phyloP scores from a whole-genome alignment of 2,113 vertebrate species.

The Syngnathus floridae region DNA sequence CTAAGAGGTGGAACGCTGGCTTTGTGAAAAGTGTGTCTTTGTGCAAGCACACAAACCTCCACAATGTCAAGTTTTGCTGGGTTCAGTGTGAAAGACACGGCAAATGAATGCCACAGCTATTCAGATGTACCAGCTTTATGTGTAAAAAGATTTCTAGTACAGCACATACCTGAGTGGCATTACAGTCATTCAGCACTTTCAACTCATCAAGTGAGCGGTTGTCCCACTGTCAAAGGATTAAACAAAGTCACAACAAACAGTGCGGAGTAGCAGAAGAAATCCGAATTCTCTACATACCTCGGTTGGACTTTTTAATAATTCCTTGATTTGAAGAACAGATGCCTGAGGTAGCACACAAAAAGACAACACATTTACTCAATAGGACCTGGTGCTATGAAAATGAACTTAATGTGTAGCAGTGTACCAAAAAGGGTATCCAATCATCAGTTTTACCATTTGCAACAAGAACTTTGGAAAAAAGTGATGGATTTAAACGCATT shows the following conservation, averaged over 20 bases:
- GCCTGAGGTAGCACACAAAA: constrained; percentile 57
- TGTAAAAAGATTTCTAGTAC: neutral
- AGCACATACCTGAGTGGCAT: constrained; percentile 69
- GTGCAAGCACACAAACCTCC: too few species aligned
- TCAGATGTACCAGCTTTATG: neutral
- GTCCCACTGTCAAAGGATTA: constrained; percentile 57
- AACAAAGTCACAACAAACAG: neutral
- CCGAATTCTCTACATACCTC: constrained; percentile 58
- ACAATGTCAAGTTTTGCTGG: neutral
- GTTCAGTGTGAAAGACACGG: neutral
- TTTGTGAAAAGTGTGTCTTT: too few species aligned
- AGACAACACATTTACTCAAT: neutral
- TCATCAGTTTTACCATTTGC: neutral
- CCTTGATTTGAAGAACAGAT: constrained; percentile 74
- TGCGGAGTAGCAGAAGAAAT: neutral
- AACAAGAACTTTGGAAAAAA: neutral
- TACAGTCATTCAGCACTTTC: constrained; percentile 72
- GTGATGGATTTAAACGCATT: neutral
- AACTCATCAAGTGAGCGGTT: constrained; percentile 47
- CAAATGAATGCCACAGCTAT: neutral
- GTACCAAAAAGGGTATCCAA: neutral
- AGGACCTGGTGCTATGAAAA: neutral
- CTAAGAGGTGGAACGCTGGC: too few species aligned
- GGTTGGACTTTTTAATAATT: constrained; percentile 70
- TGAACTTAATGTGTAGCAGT: neutral